Conservation (phyloP, 2,113 vertebrate genomes). For the Thamnophis sirtalis region DNA sequence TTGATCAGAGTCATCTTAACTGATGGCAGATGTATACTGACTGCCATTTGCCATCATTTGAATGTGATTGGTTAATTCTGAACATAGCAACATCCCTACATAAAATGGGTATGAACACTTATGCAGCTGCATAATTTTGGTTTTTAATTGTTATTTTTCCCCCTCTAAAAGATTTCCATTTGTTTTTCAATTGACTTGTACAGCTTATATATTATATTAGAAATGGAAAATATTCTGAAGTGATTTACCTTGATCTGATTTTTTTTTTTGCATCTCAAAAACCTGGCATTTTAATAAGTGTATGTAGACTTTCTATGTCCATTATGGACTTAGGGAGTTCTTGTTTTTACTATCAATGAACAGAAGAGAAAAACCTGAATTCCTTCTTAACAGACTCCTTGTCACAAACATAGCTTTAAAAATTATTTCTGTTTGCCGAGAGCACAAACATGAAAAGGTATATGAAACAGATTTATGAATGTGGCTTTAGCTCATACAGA, state of each 20-base stretch:
- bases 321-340: conserved; percentile 14
- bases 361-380: conserved; percentile 43
- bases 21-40: neutral
- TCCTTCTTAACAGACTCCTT: neutral
- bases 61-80: neutral
- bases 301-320: neutral
- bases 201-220: neutral
- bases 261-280: neutral
- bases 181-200: neutral
- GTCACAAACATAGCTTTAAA: neutral
- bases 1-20: neutral
- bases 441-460: neutral
- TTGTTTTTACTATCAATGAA: conserved; percentile 13
- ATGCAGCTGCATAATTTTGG: neutral
- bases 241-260: neutral
- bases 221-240: neutral
- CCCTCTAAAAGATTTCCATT: neutral
- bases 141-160: neutral
- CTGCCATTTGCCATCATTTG: neutral
- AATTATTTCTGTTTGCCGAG: neutral
- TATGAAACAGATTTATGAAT: conserved; percentile 39
- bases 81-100: neutral
- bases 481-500: conserved; percentile 63
- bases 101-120: neutral
- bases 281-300: neutral